Evolutionary conservation across 2,888 invertebrate species (phyloP).

Genomic region (Magallana nippona): DNA sequence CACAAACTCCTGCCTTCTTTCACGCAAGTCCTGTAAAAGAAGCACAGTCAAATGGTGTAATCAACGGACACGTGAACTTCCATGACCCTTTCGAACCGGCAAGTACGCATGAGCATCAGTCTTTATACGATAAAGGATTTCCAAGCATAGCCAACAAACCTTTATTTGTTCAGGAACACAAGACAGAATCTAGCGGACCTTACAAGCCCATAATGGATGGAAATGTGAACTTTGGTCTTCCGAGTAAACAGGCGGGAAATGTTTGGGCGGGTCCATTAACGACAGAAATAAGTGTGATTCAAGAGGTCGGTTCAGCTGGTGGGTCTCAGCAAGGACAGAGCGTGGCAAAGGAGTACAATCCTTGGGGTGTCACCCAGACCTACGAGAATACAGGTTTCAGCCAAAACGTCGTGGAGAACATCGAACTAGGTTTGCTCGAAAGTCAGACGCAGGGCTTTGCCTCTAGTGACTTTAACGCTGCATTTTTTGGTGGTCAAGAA

Average conservation of each 20-base stretch:
- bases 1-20: neutral
- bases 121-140: neutral
- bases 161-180: neutral
- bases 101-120: neutral
- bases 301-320: neutral
- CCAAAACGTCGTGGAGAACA: neutral
- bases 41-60: neutral
- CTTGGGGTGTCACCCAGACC: neutral
- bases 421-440: conserved; percentile 5
- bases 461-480: too few species aligned
- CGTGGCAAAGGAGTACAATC: neutral
- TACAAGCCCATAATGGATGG: neutral
- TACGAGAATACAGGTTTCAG: neutral
- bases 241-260: neutral
- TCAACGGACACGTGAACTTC: neutral
- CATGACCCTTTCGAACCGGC: neutral
- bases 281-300: neutral
- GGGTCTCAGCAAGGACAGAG: neutral
- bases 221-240: neutral
- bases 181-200: neutral
- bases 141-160: neutral
- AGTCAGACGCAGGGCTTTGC: neutral
- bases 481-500: too few species aligned
- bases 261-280: neutral
- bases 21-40: neutral